Percentiles rank a stretch among this genome's conserved stretches.
These are phyloP conservation scores for Burhinus oedicnemus DNA, from an alignment of 2,113 vertebrate species.

Conservation along the genomic window DNA sequence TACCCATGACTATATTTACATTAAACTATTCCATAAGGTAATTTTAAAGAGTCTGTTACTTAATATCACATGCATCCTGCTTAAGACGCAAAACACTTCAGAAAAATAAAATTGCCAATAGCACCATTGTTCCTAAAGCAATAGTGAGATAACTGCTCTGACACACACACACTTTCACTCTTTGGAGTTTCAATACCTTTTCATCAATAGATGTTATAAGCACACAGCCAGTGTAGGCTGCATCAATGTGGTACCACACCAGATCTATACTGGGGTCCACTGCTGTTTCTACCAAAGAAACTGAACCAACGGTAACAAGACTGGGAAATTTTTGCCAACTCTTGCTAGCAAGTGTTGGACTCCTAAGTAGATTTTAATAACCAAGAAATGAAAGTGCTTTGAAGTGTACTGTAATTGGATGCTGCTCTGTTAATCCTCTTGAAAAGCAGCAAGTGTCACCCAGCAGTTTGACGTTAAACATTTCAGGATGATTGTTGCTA, in stretches of 20 bases:
- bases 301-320: not conserved
- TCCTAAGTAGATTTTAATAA: not conserved
- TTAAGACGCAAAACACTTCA: not conserved
- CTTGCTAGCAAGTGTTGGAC: not conserved
- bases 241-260: accelerated
- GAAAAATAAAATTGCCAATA: not conserved
- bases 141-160: not conserved
- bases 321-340: not conserved
- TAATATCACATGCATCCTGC: not conserved
- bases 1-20: not conserved
- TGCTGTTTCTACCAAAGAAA: not conserved
- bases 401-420: not conserved
- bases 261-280: not conserved
- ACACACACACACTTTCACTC: not conserved
- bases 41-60: not conserved
- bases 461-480: not conserved
- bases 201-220: not conserved
- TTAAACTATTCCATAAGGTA: not conserved
- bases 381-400: not conserved
- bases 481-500: not conserved
- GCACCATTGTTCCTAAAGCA: not conserved
- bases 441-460: not conserved
- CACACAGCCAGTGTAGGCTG: not conserved
- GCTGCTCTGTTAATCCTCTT: not conserved
- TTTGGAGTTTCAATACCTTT: not conserved